Evolutionary conservation across 2,113 vertebrate species (phyloP).

Genomic region (Hippocampus comes): DNA sequence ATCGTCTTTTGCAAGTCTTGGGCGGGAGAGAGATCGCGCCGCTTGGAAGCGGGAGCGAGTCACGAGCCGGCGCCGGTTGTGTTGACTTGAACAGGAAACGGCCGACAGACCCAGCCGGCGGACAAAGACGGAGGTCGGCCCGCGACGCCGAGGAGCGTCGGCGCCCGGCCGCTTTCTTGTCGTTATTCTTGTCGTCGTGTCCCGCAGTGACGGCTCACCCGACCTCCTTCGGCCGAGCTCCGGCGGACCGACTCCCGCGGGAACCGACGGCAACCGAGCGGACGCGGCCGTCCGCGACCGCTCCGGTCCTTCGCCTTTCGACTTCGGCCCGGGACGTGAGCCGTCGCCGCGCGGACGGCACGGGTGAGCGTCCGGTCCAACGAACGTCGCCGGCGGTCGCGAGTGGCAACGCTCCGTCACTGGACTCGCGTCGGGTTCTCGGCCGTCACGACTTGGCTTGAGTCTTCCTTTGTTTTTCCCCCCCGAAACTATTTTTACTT

Average conservation of each 20-base stretch:
- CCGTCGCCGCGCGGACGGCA: neutral
- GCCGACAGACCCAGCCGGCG: conserved; percentile 45
- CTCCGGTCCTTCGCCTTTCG: neutral
- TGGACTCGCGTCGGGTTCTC: no score
- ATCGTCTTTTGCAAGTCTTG: neutral
- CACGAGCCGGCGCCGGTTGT: neutral
- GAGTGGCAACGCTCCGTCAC: no score
- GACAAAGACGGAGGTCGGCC: conserved; percentile 37
- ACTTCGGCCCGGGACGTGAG: neutral
- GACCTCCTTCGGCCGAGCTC: neutral
- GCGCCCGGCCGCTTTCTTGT: neutral
- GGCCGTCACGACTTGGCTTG: no score
- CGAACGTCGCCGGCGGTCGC: no score
- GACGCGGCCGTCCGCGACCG: neutral
- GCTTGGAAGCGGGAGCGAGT: no score
- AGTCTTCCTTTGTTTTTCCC: no score
- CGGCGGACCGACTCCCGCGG: neutral
- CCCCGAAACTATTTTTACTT: no score
- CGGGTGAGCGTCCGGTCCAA: conserved; percentile 31
- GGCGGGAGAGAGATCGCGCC: no score
- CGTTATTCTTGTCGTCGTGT: conserved; percentile 3
- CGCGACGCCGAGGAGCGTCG: rapidly evolving
- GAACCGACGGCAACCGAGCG: neutral
- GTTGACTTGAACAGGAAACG: conserved; percentile 53
- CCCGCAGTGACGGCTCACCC: conserved; percentile 4